A percentile compares a stretch with the other conserved stretches of the same genome.
Conservation (phyloP, 2,797 vertebrate genomes). For the Xiphophorus birchmanni region DNA sequence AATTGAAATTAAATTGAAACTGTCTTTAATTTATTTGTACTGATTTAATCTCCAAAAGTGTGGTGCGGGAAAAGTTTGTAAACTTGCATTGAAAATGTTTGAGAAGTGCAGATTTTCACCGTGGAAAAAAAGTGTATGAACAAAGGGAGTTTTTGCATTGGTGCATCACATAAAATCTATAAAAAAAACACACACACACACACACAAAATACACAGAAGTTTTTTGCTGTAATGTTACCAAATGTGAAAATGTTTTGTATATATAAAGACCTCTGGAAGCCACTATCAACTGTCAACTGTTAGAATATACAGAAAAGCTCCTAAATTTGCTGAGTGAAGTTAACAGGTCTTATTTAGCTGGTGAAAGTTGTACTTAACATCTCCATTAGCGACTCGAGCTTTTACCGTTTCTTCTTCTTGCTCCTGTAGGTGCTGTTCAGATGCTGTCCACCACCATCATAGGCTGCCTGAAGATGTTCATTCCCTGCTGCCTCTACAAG, state of each 20-base stretch:
- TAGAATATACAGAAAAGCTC: not conserved
- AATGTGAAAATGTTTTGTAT: not conserved
- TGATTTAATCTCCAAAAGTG: too few species aligned
- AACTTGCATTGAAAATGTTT: too few species aligned
- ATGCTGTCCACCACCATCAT: constrained; percentile 95
- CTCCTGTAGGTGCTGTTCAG: constrained; percentile 88
- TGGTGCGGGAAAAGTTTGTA: too few species aligned
- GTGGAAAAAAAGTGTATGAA: too few species aligned
- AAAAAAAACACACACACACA: not conserved
- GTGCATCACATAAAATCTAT: not conserved
- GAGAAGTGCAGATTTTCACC: too few species aligned
- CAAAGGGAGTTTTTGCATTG: not conserved
- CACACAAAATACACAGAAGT: not conserved
- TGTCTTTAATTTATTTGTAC: too few species aligned
- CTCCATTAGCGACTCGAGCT: not conserved
- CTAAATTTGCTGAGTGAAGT: not conserved
- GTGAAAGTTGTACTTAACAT: not conserved
- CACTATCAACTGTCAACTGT: not conserved
- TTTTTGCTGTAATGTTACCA: not conserved
- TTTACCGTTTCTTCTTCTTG: not conserved
- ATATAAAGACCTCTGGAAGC: not conserved
- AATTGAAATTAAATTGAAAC: too few species aligned
- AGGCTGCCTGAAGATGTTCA: constrained; percentile 90
- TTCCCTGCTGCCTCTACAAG: constrained; percentile 93
- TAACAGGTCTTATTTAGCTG: not conserved